phyloP scores from a whole-genome alignment of 2,888 invertebrate genomes.

The Lasiommata megera region DNA sequence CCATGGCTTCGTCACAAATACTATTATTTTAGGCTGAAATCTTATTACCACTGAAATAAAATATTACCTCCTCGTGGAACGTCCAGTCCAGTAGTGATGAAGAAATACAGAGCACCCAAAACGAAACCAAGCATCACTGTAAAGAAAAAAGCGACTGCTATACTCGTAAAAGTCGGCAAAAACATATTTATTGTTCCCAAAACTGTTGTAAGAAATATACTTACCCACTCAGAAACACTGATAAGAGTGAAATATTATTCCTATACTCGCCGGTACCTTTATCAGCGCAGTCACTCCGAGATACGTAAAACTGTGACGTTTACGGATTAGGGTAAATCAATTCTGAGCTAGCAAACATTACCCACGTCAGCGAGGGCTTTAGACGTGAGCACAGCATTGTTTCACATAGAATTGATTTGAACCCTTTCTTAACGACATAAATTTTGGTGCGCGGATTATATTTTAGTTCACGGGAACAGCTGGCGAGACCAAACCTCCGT shows the following conservation, averaged over 20 bases:
- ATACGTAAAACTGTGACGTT: slow-evolving; percentile 62
- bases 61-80: too few relatives aligned
- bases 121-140: too few relatives aligned
- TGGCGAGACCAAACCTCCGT: slow-evolving; percentile 44
- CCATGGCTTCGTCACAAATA: too few relatives aligned
- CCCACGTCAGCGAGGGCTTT: slow-evolving; percentile 57
- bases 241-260: background rate
- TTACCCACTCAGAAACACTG: background rate
- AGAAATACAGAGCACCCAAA: too few relatives aligned
- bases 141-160: too few relatives aligned
- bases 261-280: slow-evolving; percentile 14
- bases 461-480: slow-evolving; percentile 34
- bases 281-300: slow-evolving; percentile 33
- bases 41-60: too few relatives aligned
- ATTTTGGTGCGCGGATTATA: slow-evolving; percentile 44
- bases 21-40: too few relatives aligned
- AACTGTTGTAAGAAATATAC: background rate
- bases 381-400: slow-evolving; percentile 50
- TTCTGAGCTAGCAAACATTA: slow-evolving; percentile 63
- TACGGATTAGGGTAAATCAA: slow-evolving; percentile 74
- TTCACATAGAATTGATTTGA: slow-evolving; percentile 64
- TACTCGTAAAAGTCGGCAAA: background rate
- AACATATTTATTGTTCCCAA: background rate
- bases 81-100: too few relatives aligned
- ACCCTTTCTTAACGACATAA: slow-evolving; percentile 59